Conservation (phyloP, 2,797 vertebrate genomes). For the Lepidocolaptes lacrymiger region DNA sequence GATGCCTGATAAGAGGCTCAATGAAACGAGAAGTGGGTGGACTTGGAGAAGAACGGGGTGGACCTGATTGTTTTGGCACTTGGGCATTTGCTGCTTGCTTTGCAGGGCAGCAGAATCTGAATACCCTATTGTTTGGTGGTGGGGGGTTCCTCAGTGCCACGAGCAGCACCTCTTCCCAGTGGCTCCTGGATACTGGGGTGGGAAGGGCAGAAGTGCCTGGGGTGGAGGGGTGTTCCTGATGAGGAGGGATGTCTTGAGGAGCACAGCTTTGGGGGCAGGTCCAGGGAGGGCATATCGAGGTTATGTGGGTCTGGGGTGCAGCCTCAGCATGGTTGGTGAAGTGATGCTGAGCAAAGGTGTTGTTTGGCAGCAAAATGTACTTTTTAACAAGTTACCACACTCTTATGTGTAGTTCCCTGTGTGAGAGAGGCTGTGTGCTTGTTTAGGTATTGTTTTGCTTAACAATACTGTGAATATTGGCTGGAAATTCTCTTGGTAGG, state of each 20-base stretch:
- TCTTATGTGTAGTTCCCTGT: rapidly evolving
- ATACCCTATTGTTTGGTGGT: conserved; percentile 24
- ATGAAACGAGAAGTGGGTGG: conserved; percentile 48
- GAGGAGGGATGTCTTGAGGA: not conserved
- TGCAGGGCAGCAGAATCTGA: conserved; percentile 32
- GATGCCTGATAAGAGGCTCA: conserved; percentile 54
- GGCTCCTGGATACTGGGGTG: not conserved
- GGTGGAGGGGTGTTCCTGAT: not conserved
- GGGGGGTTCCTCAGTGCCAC: not conserved
- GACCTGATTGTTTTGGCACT: conserved; percentile 62
- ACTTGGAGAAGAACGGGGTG: conserved; percentile 58
- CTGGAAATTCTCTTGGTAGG: not conserved
- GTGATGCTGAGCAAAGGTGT: not conserved
- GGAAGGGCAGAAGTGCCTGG: not conserved
- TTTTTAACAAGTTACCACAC: not conserved
- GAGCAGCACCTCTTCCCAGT: not conserved
- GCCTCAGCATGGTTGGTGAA: not conserved
- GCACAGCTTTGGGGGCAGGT: not conserved
- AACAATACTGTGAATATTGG: not conserved
- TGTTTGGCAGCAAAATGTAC: not conserved
- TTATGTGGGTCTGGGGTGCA: not conserved
- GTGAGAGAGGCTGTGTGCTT: not conserved
- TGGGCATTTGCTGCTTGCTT: conserved; percentile 17
- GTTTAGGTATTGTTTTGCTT: not conserved
- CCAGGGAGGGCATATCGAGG: rapidly evolving